Conservation (phyloP, 2,888 invertebrate species). For the Criorhina ranunculi region DNA sequence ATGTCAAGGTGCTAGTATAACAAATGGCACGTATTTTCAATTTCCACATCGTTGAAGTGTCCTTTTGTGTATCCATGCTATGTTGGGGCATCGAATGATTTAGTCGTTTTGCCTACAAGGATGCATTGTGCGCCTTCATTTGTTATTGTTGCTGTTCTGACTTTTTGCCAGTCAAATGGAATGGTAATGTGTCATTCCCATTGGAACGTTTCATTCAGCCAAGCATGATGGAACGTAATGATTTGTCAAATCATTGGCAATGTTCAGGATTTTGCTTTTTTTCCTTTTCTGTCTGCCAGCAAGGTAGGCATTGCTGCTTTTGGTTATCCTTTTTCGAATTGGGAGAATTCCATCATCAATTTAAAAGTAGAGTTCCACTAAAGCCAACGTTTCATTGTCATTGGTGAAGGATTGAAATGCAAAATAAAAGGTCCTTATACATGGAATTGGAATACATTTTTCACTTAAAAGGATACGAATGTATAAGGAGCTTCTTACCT, state of each 20-base stretch:
- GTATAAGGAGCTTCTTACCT: too few species aligned
- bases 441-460: too few species aligned
- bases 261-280: neutral
- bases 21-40: neutral
- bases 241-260: conserved; percentile 9
- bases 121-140: neutral
- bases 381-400: neutral
- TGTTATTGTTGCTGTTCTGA: conserved; percentile 10
- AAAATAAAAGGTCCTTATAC: too few species aligned
- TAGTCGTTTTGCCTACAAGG: neutral
- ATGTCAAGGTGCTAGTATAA: neutral
- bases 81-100: neutral
- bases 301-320: neutral
- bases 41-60: neutral
- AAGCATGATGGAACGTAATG: conserved; percentile 1
- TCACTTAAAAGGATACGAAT: too few species aligned
- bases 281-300: neutral
- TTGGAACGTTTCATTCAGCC: conserved; percentile 4
- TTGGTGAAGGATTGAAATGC: neutral
- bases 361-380: neutral
- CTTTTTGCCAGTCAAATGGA: conserved; percentile 2
- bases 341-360: too few species aligned
- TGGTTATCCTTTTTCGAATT: neutral
- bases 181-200: conserved; percentile 23
- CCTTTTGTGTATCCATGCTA: neutral